These are phyloP conservation scores for Psittacula echo DNA, from an alignment of 2,797 vertebrate genomes.

Conservation along the genomic window DNA sequence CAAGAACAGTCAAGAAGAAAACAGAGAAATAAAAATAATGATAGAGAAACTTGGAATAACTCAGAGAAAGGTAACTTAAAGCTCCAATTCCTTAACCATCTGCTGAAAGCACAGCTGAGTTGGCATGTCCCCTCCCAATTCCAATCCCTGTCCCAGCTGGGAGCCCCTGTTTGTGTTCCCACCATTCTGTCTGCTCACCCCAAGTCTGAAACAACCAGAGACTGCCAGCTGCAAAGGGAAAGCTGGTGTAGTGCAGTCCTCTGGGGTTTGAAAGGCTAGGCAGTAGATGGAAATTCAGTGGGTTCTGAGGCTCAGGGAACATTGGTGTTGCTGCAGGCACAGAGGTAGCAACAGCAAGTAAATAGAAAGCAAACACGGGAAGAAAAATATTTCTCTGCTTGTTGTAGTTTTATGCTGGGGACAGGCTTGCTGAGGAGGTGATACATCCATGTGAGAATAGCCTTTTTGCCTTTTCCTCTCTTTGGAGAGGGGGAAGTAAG, in stretches of 20 bases:
- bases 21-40: not conserved
- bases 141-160: not conserved
- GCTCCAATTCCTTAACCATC: not conserved
- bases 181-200: not conserved
- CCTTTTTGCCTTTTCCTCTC: not conserved
- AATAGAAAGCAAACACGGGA: conserved; percentile 11
- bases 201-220: not conserved
- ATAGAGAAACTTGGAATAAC: not conserved
- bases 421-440: not conserved
- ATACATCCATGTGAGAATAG: not conserved
- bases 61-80: not conserved
- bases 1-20: not conserved
- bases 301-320: not conserved
- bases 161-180: not conserved
- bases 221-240: not conserved
- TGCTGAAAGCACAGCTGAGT: not conserved
- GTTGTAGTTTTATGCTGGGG: not conserved
- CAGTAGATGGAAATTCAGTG: not conserved
- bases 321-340: not conserved
- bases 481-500: not conserved
- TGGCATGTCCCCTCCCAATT: not conserved
- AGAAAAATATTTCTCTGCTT: conserved; percentile 5
- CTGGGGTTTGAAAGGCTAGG: not conserved
- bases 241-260: not conserved
- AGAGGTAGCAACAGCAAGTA: conserved; percentile 52